phyloP scores from a whole-genome alignment of 1,140 invertebrate species.

The Palaemon carinicauda region DNA sequence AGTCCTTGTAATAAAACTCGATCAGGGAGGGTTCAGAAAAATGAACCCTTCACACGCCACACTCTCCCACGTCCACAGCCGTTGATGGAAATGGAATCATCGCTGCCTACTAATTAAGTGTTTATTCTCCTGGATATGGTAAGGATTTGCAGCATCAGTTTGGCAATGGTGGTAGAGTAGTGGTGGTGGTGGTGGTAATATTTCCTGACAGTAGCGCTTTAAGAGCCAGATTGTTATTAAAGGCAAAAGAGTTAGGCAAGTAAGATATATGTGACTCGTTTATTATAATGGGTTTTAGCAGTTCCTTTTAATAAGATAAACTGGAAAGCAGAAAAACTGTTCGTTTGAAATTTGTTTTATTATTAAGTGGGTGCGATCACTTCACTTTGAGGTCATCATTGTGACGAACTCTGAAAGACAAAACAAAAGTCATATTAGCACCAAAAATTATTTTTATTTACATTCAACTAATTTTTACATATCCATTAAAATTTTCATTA shows the following conservation, averaged over 20 bases:
- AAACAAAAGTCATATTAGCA: background rate
- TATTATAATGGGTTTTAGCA: constrained; percentile 50
- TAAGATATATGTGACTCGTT: constrained; percentile 41
- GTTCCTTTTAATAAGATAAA: constrained; percentile 54
- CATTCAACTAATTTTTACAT: background rate
- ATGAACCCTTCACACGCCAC: constrained; percentile 24
- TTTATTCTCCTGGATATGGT: background rate
- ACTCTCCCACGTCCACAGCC: constrained; percentile 28
- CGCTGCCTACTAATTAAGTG: constrained; percentile 16
- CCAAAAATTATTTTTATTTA: background rate
- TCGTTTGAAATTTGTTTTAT: constrained; percentile 54
- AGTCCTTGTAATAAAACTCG: constrained; percentile 7
- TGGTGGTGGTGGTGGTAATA: constrained; percentile 34
- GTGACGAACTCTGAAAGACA: constrained; percentile 61
- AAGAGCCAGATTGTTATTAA: constrained; percentile 44
- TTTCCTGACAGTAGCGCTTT: constrained; percentile 37
- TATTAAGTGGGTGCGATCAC: constrained; percentile 54
- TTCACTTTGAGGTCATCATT: constrained; percentile 62
- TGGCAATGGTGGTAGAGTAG: constrained; percentile 7
- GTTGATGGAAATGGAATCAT: constrained; percentile 19
- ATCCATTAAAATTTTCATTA: too few relatives aligned
- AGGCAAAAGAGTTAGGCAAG: constrained; percentile 50
- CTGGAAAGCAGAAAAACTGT: constrained; percentile 55
- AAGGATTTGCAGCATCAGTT: constrained; percentile 4
- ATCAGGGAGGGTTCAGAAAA: background rate